Conservation (phyloP, 2,797 vertebrate genomes). For the Melanotaenia pygmaea region DNA sequence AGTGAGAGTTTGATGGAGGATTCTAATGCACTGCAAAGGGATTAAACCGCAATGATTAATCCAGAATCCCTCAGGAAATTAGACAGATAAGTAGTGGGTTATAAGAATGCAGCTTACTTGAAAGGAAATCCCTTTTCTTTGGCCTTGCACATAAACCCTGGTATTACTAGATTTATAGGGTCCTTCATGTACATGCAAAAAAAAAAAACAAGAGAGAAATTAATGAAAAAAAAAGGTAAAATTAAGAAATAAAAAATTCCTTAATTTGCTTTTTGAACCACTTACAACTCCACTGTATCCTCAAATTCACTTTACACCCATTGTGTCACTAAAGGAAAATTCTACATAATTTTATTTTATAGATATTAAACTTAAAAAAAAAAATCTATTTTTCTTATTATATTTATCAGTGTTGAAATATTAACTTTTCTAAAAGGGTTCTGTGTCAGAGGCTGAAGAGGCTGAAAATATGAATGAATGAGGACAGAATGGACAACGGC, state of each 20-base stretch:
- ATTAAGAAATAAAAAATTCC: conserved; percentile 66
- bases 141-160: conserved; percentile 75
- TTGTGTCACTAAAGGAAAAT: conserved; percentile 37
- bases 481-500: background rate
- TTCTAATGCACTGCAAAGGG: conserved; percentile 78
- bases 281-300: conserved; percentile 50
- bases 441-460: background rate
- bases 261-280: conserved; percentile 55
- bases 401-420: conserved; percentile 31
- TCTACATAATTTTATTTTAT: conserved; percentile 23
- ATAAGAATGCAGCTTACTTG: conserved; percentile 81
- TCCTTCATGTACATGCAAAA: conserved; percentile 51
- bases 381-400: conserved; percentile 17
- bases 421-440: conserved; percentile 24
- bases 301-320: conserved; percentile 59
- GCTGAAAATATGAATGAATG: conserved; percentile 7
- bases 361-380: background rate
- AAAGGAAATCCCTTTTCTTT: conserved; percentile 81
- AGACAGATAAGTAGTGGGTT: conserved; percentile 82
- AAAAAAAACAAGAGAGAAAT: background rate
- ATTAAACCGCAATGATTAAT: conserved; percentile 83
- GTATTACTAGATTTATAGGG: conserved; percentile 72
- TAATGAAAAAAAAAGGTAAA: conserved; percentile 13
- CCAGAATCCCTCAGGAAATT: conserved; percentile 81
- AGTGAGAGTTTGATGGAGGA: conserved; percentile 75